These are phyloP conservation scores for Phaethornis superciliosus DNA, from an alignment of 2,113 vertebrate genomes.

Conservation along the genomic window DNA sequence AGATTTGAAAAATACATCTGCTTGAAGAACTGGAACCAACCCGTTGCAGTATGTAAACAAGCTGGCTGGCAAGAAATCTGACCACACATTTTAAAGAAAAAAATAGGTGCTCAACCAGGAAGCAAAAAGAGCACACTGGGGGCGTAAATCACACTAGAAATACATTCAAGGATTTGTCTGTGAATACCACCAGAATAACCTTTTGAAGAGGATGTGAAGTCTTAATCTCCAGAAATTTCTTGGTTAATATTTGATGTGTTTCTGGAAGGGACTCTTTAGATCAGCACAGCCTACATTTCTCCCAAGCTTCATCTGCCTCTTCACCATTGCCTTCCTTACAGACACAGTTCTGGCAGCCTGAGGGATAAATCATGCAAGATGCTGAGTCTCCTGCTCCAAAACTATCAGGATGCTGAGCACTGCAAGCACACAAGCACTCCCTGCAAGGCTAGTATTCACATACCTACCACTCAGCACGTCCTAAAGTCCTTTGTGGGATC, in stretches of 20 bases:
- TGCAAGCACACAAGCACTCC: not conserved
- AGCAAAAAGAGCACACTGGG: not conserved
- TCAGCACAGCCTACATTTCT: not conserved
- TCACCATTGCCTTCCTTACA: not conserved
- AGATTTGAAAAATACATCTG: slow-evolving; percentile 35
- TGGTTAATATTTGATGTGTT: not conserved
- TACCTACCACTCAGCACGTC: slow-evolving; percentile 20
- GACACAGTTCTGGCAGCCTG: not conserved
- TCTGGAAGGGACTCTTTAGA: not conserved
- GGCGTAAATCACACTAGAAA: not conserved
- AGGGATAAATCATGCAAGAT: not conserved
- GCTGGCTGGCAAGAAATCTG: not conserved
- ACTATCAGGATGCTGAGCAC: not conserved
- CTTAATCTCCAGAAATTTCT: not conserved
- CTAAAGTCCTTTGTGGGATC: not conserved
- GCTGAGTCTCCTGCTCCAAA: not conserved
- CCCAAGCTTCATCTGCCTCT: not conserved
- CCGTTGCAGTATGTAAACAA: not conserved
- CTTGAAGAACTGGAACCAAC: not conserved
- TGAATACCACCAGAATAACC: not conserved
- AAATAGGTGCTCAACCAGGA: not conserved
- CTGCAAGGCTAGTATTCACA: not conserved
- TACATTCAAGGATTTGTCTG: not conserved
- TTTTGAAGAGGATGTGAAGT: not conserved
- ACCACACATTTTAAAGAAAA: not conserved